Evolutionary conservation across 2,113 vertebrate species (phyloP).

Genomic region (Hippocampus comes): DNA sequence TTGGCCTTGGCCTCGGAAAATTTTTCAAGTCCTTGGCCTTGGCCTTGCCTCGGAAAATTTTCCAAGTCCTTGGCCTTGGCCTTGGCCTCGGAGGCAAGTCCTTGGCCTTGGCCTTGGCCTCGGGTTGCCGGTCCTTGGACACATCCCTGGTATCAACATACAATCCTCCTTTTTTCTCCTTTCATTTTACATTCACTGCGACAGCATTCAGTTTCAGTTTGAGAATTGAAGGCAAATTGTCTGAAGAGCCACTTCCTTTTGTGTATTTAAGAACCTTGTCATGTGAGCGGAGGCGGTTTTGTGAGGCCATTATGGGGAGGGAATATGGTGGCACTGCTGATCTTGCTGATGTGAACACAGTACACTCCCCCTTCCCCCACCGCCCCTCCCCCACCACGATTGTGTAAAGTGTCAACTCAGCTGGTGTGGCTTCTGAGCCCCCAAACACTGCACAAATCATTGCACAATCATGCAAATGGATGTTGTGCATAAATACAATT

Average conservation of each 20-base stretch:
- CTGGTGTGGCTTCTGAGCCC: constrained; percentile 51
- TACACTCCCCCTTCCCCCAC: background rate
- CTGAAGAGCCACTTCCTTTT: constrained; percentile 73
- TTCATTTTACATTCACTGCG: constrained; percentile 32
- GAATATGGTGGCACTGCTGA: constrained; percentile 63
- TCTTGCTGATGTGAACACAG: constrained; percentile 64
- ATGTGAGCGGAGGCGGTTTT: constrained; percentile 56
- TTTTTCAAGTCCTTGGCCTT: no score
- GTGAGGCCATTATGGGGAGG: constrained; percentile 51
- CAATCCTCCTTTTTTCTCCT: constrained; percentile 26
- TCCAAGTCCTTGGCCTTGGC: no score
- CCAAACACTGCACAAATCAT: constrained; percentile 25
- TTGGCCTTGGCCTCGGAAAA: no score
- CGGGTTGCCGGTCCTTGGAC: no score
- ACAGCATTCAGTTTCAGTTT: constrained; percentile 44
- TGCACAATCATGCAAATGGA: constrained; percentile 26
- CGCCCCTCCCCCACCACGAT: constrained; percentile 36
- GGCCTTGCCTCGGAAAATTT: no score
- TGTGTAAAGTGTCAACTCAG: constrained; percentile 74
- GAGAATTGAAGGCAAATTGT: constrained; percentile 62
- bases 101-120: no score
- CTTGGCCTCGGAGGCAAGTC: no score
- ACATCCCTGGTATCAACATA: background rate
- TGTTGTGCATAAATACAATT: background rate
- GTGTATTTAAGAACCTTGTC: constrained; percentile 67